These are phyloP conservation scores for Natator depressus DNA, from an alignment of 2,113 vertebrate species.

Conservation along the genomic window DNA sequence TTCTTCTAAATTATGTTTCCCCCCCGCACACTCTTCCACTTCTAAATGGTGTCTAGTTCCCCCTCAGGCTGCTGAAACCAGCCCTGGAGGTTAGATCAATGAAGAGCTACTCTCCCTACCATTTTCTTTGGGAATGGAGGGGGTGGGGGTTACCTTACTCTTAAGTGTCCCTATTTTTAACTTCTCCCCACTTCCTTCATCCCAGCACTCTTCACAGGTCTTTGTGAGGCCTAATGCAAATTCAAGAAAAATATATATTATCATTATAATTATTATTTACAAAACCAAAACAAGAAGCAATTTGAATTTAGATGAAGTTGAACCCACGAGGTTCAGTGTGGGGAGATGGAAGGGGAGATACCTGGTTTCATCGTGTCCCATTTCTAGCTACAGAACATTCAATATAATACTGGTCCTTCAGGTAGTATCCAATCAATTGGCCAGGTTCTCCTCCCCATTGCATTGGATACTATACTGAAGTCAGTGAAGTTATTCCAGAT, in stretches of 20 bases:
- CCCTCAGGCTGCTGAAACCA: not conserved
- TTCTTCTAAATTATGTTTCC: not conserved
- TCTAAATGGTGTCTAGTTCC: not conserved
- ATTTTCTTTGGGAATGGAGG: not conserved
- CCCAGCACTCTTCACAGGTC: fast-evolving
- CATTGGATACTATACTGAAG: not conserved
- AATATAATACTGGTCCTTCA: not conserved
- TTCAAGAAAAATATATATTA: not conserved
- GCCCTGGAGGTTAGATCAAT: not conserved
- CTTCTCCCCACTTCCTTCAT: not conserved
- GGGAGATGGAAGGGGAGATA: not conserved
- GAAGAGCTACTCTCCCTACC: not conserved
- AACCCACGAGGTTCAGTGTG: not conserved
- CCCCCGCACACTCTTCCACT: not conserved
- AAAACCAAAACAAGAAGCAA: not conserved
- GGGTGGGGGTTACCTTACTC: not conserved
- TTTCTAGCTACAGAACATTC: not conserved
- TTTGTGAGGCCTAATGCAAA: not conserved
- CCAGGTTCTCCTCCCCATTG: not conserved
- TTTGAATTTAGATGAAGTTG: not conserved
- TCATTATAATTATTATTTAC: not conserved
- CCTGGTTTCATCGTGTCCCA: not conserved
- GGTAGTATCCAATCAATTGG: not conserved
- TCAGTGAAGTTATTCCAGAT: not conserved
- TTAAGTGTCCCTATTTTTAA: not conserved